A percentile compares a stretch with the other conserved stretches of the same genome.
Evolutionary conservation across 2,113 vertebrate genomes (phyloP).

Genomic region (Mormoops blainvillei): DNA sequence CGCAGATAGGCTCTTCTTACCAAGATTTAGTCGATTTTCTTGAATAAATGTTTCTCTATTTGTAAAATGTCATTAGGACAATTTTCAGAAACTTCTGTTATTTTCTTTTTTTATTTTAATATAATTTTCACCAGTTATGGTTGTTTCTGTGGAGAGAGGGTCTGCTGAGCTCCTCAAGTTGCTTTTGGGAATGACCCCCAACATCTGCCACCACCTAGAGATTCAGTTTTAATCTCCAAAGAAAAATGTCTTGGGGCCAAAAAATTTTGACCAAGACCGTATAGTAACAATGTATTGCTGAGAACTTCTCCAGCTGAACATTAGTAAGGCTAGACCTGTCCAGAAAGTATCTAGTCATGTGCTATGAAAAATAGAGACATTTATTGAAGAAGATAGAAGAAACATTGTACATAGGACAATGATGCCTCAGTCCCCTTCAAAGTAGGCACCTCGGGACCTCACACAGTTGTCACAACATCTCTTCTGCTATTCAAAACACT

Average conservation of each 20-base stretch:
- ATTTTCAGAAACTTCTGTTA: not conserved
- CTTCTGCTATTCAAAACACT: no score
- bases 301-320: not conserved
- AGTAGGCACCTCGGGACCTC: no score
- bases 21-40: not conserved
- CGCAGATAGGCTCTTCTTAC: not conserved
- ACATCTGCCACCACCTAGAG: not conserved
- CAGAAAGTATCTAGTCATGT: no score
- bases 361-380: no score
- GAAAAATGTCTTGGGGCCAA: not conserved
- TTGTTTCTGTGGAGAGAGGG: not conserved
- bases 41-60: not conserved
- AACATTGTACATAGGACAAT: no score
- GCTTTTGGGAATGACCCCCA: not conserved
- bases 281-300: not conserved
- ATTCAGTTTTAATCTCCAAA: constrained; percentile 15
- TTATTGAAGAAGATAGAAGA: no score
- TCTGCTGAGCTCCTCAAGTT: not conserved
- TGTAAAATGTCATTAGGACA: not conserved
- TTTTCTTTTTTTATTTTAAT: not conserved
- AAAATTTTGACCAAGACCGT: not conserved
- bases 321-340: not conserved
- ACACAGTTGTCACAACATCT: no score
- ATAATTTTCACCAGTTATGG: not conserved
- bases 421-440: no score